Evolutionary conservation across 92 coral and sea anemone genomes (phyloP), one percentile per base, ranked within the genome.

Genomic region (Hydrozoanthus gracilis): DNA sequence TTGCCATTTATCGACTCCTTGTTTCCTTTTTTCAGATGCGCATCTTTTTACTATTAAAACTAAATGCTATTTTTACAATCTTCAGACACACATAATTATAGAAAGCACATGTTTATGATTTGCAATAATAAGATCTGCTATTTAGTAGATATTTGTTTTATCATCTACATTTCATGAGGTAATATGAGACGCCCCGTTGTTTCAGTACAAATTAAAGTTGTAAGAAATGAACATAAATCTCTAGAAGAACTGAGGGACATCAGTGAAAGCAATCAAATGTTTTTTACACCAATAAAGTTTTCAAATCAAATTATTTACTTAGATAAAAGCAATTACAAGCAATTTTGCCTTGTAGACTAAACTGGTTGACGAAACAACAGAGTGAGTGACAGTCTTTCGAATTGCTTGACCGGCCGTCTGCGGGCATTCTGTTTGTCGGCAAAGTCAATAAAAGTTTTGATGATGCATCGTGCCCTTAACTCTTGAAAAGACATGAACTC

Each of bases 391-490:
- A 71, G 76, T 6, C 50, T 10, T 44, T 17, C 7, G n/a, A 15
- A 44, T 11, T 46, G n/a, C 48, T 39, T 35, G 51, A 71, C n/a
- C 48, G 18, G 15, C 15, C 48, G 51, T 71, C 50, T 71, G 50
- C 47, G 14, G 46, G 76, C 76, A 77, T 9, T 75, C 15, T 18
- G 45, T 54, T 77, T 8, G 67, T 77, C 82, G 82, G 50, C 82
- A 52, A 54, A 51, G 54, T 76, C 80, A 56, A 76, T 18, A 52
- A 4, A 7, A 4, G 35, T 4, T 3, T 10, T 5, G 47, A 44
- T 11, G 48, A 55, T 52, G 35, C 46, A 52, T 78, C 83, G 83
- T 78, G 56, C 51, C 71, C 71, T 70, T 56, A 78, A 62, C 60
- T 56, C 17, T 73, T 73, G 39, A n/a, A 47, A 6, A 27, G 16